Evolutionary conservation across 2,113 vertebrate species (phyloP).

Genomic region (Natator depressus): DNA sequence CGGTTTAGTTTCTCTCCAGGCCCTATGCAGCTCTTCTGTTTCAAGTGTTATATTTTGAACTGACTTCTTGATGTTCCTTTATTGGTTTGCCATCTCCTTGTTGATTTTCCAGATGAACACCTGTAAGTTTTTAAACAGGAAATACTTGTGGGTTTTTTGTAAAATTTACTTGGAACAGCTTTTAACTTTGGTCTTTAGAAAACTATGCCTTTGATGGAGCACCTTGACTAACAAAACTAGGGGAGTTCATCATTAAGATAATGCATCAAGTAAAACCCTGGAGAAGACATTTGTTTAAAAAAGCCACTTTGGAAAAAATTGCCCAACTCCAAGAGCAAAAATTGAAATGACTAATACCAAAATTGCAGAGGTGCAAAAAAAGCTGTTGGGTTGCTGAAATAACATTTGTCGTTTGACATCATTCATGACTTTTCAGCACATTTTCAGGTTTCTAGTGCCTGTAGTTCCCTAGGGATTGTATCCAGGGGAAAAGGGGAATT

Average conservation of each 20-base stretch:
- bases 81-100: neutral
- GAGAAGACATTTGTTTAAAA: neutral
- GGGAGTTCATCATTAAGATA: neutral
- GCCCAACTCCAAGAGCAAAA: no score
- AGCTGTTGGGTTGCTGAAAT: neutral
- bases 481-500: neutral
- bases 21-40: neutral
- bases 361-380: neutral
- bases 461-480: neutral
- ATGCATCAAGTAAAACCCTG: neutral
- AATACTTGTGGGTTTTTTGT: neutral
- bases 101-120: neutral
- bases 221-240: neutral
- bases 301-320: neutral
- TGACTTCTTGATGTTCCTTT: neutral
- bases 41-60: neutral
- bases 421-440: neutral
- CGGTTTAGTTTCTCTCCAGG: neutral
- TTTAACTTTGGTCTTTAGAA: neutral
- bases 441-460: neutral
- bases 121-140: neutral
- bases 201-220: neutral
- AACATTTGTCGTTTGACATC: neutral
- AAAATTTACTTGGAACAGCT: neutral
- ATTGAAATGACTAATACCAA: neutral